A percentile compares a stretch with the other conserved stretches of the same genome.
These are phyloP conservation scores for Nipponia nippon DNA, from an alignment of 2,113 vertebrate genomes.

Conservation along the genomic window DNA sequence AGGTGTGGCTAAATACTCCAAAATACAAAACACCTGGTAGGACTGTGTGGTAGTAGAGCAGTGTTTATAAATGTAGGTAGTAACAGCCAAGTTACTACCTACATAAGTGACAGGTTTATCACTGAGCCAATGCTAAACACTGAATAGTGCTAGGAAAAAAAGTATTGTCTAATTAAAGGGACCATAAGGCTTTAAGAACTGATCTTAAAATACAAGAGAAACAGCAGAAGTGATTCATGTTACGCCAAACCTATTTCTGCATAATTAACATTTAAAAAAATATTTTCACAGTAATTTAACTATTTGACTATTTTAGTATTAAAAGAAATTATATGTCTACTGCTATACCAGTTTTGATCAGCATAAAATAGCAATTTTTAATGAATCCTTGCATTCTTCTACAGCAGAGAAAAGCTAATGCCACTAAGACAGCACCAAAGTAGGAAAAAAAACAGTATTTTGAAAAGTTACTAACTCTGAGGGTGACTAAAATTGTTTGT, in stretches of 20 bases:
- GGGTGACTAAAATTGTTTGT: not conserved
- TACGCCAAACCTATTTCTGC: not conserved
- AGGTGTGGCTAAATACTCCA: not conserved
- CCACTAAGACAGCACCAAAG: not conserved
- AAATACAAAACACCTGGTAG: not conserved
- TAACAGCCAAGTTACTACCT: not conserved
- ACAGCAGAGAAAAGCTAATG: not conserved
- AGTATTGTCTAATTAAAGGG: not conserved
- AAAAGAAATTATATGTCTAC: not conserved
- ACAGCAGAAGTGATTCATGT: not conserved
- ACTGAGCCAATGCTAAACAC: not conserved
- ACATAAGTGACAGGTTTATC: not conserved
- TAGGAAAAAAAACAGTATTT: not conserved
- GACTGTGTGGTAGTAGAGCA: not conserved
- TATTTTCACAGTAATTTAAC: not conserved
- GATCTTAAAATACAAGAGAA: not conserved
- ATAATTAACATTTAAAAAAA: not conserved
- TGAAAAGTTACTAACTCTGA: not conserved
- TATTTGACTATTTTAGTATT: not conserved
- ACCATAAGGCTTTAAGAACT: not conserved
- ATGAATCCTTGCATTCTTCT: not conserved
- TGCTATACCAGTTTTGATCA: not conserved
- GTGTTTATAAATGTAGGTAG: not conserved
- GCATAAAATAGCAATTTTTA: not conserved
- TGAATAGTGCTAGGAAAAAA: not conserved